Evolutionary conservation across 2,888 invertebrate genomes (phyloP).

Genomic region (Drosophila robusta): DNA sequence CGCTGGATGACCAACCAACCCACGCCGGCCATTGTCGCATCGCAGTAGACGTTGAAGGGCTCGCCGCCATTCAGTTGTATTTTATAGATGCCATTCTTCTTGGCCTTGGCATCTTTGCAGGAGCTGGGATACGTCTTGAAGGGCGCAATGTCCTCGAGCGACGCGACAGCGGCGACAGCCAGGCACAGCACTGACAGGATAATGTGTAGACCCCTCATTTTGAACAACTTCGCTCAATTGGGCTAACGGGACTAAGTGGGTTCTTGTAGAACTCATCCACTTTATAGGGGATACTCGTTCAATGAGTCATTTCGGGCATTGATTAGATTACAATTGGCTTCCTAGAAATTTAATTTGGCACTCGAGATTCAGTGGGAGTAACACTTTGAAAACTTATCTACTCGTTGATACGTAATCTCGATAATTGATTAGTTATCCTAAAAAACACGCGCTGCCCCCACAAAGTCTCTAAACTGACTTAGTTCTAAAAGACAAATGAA

Average conservation of each 20-base stretch:
- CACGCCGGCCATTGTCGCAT: constrained; percentile 86
- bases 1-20: constrained; percentile 90
- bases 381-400: constrained; percentile 1
- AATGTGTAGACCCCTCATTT: constrained; percentile 23
- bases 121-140: constrained; percentile 37
- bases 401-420: background rate
- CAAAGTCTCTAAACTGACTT: background rate
- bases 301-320: constrained; percentile 19
- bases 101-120: constrained; percentile 46
- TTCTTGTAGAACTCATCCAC: background rate
- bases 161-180: constrained; percentile 10
- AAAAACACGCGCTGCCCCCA: too few relatives aligned
- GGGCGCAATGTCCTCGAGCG: constrained; percentile 14
- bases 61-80: constrained; percentile 39
- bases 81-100: constrained; percentile 44
- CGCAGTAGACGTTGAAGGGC: constrained; percentile 87
- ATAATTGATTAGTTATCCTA: constrained; percentile 4
- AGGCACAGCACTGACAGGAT: constrained; percentile 24
- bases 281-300: constrained; percentile 12
- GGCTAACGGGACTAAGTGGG: constrained; percentile 9
- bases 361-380: constrained; percentile 13
- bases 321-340: constrained; percentile 40
- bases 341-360: constrained; percentile 11
- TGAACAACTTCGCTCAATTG: background rate
- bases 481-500: background rate